phyloP scores from a whole-genome alignment of 2,797 vertebrate genomes.

The Sorex maritimensis region DNA sequence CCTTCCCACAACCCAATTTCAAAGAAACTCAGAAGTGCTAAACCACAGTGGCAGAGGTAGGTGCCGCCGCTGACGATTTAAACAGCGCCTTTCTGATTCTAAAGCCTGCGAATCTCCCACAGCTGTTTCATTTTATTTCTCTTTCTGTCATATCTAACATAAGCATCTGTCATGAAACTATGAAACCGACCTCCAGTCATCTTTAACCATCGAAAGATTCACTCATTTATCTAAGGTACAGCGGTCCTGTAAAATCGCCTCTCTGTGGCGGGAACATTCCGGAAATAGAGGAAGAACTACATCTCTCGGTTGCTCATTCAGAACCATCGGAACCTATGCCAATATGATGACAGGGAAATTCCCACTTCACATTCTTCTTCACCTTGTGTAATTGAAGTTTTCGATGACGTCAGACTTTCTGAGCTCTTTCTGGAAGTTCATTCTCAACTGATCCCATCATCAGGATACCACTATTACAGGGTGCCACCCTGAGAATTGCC shows the following conservation, averaged over 20 bases:
- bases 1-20: not conserved
- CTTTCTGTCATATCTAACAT: not conserved
- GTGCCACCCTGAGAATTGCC: slow-evolving; percentile 56
- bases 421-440: slow-evolving; percentile 70
- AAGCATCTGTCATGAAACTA: not conserved
- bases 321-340: not conserved
- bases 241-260: not conserved
- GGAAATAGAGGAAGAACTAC: not conserved
- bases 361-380: slow-evolving; percentile 32
- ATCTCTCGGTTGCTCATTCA: slow-evolving; percentile 12
- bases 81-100: not conserved
- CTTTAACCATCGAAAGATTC: not conserved
- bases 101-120: not conserved
- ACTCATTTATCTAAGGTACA: not conserved
- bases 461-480: slow-evolving; percentile 10
- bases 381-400: slow-evolving; percentile 24
- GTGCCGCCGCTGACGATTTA: not conserved
- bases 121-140: not conserved
- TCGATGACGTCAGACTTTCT: slow-evolving; percentile 74
- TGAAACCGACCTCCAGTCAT: not conserved
- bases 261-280: not conserved
- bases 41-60: not conserved
- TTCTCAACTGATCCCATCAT: slow-evolving; percentile 66
- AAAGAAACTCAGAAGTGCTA: not conserved
- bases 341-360: slow-evolving; percentile 7